Evolutionary conservation across 2,888 invertebrate genomes (phyloP), one percentile per base, ranked within the genome.

Genomic region (Trypoxylon attenuatum): DNA sequence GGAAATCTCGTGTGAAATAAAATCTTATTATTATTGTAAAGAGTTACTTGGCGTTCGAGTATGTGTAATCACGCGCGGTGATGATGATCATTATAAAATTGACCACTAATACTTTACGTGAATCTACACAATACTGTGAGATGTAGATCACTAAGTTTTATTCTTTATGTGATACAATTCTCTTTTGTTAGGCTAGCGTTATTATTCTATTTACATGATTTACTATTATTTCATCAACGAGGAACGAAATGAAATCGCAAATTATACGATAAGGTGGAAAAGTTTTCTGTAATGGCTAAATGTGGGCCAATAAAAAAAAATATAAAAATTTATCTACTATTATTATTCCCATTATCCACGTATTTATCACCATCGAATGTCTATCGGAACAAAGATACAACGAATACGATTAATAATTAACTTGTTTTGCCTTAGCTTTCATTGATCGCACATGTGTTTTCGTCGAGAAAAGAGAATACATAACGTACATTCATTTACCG

Each of bases 301-400:
- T 82, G 75, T 77, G 77, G 78, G 79, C 74, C 79, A 84, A 82
- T 84, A 83, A 82, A 83, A 81, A 77, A 79, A 78, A 50, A 42
- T 56, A 58, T 73, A 82, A 78, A 77, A 59, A 13, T 27, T 23
- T 8, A 25, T 25, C 33, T 33, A 4, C 6, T 3, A 4, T 27
- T 27, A 33, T 33, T 10, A 13, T 4, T 33, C 33, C 33, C 10
- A 33, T 33, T 10, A 33, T 33, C 8, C 33, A 33, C 2, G 33
- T 33, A 4, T 13, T 13, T 33, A 13, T 33, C 13, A 4, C 33
- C 8, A 13, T 33, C 2, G 5, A 25, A 25, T 25, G n/a, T n/a
- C n/a, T n/a, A n/a, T n/a, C n/a, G n/a, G n/a, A n/a, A n/a, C n/a
- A n/a, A n/a, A n/a, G n/a, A n/a, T n/a, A 4, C 25, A 25, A 8